A percentile compares a stretch with the other conserved stretches of the same genome.
Conservation (phyloP, 2,888 invertebrate genomes). For the Graphium colonna region DNA sequence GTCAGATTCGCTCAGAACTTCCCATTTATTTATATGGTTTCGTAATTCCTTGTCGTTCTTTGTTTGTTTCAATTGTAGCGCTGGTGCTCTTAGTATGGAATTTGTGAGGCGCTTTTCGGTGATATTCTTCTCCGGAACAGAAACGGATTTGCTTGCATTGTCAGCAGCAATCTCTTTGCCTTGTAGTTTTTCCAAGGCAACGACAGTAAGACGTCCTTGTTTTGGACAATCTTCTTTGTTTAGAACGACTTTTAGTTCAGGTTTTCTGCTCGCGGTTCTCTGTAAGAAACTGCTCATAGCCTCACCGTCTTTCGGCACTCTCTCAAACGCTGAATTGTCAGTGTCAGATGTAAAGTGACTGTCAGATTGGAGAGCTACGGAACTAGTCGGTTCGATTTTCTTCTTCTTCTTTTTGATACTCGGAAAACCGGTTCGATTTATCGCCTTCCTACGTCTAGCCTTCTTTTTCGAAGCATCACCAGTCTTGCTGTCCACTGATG, state of each 20-base stretch:
- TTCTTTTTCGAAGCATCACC: slow-evolving; percentile 60
- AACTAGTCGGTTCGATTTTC: slow-evolving; percentile 63
- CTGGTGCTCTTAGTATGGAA: slow-evolving; percentile 67
- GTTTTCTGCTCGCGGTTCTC: slow-evolving; percentile 71
- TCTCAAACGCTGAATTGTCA: slow-evolving; percentile 80
- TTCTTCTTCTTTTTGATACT: slow-evolving; percentile 91
- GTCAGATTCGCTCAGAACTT: slow-evolving; percentile 80
- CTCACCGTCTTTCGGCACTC: slow-evolving; percentile 85
- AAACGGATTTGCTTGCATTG: slow-evolving; percentile 42
- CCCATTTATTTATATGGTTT: slow-evolving; percentile 76
- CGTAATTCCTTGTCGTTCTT: slow-evolving; percentile 63
- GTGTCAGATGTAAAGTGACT: slow-evolving; percentile 64
- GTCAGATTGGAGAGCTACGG: slow-evolving; percentile 49
- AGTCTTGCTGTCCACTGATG: slow-evolving; percentile 48
- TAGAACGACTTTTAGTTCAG: slow-evolving; percentile 70
- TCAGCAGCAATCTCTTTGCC: slow-evolving; percentile 58
- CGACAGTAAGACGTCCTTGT: slow-evolving; percentile 80
- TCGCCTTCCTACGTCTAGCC: slow-evolving; percentile 85
- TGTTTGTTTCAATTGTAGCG: slow-evolving; percentile 64
- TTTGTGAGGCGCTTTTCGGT: slow-evolving; percentile 50
- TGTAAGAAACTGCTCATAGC: slow-evolving; percentile 83
- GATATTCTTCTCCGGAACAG: slow-evolving; percentile 34
- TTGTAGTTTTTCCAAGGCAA: slow-evolving; percentile 81
- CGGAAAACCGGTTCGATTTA: slow-evolving; percentile 94
- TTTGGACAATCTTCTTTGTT: slow-evolving; percentile 75